phyloP scores from a whole-genome alignment of 2,797 vertebrate genomes.

The Tapera naevia region DNA sequence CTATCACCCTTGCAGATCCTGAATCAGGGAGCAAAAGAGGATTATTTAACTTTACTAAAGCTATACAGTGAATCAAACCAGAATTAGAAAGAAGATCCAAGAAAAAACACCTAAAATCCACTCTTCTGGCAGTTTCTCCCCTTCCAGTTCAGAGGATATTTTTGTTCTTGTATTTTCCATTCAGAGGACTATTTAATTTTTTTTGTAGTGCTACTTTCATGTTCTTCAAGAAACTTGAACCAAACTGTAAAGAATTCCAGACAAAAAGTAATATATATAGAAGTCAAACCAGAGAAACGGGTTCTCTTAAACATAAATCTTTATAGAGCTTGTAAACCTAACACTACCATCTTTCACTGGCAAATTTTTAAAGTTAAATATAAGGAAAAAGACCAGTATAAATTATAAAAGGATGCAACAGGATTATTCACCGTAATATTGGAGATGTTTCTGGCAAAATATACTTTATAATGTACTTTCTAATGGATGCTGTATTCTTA shows the following conservation, averaged over 20 bases:
- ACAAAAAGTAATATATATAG: neutral
- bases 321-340: neutral
- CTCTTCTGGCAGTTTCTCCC: neutral
- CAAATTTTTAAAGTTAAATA: constrained; percentile 5
- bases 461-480: neutral
- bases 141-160: neutral
- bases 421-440: constrained; percentile 5
- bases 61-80: neutral
- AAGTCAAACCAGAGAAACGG: neutral
- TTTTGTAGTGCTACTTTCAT: neutral
- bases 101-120: neutral
- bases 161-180: neutral
- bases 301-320: neutral
- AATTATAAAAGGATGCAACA: constrained; percentile 21
- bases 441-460: constrained; percentile 23
- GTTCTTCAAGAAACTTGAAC: neutral
- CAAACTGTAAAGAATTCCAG: neutral
- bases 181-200: neutral
- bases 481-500: constrained; percentile 22
- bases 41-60: neutral
- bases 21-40: neutral
- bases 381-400: neutral
- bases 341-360: neutral
- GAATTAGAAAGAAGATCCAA: neutral
- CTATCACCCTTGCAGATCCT: neutral